These are phyloP conservation scores for Metalampra italica DNA, from an alignment of 2,888 invertebrate species.

Conservation along the genomic window DNA sequence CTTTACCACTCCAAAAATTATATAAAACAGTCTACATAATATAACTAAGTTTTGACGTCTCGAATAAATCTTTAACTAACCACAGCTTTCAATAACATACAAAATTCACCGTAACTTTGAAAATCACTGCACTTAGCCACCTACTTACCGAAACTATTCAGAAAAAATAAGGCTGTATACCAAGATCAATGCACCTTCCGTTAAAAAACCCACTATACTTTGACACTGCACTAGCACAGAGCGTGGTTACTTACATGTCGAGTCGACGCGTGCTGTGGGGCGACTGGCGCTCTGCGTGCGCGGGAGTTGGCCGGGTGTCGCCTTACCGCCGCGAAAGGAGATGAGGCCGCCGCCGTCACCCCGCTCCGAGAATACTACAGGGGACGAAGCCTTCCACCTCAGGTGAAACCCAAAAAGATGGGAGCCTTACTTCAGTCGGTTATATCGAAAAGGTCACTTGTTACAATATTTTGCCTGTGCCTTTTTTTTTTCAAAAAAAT, in stretches of 20 bases:
- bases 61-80: neutral
- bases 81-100: neutral
- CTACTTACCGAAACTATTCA: constrained; percentile 50
- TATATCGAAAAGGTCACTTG: too few relatives aligned
- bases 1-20: too few relatives aligned
- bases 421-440: too few relatives aligned
- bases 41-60: too few relatives aligned
- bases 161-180: constrained; percentile 12
- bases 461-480: too few relatives aligned
- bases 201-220: constrained; percentile 42
- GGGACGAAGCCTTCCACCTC: constrained; percentile 19
- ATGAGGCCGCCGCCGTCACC: constrained; percentile 45
- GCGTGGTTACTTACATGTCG: constrained; percentile 74
- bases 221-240: constrained; percentile 60
- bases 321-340: constrained; percentile 76
- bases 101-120: constrained; percentile 4
- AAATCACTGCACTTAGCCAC: constrained; percentile 18
- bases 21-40: too few relatives aligned
- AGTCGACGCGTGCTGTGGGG: constrained; percentile 78
- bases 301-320: constrained; percentile 63
- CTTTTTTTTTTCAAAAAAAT: too few relatives aligned
- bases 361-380: constrained; percentile 53
- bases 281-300: constrained; percentile 63
- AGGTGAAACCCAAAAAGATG: too few relatives aligned
- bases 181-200: constrained; percentile 53